A percentile compares a stretch with the other conserved stretches of the same genome.
phyloP scores from a whole-genome alignment of 2,888 invertebrate species.

The Elegia similella region DNA sequence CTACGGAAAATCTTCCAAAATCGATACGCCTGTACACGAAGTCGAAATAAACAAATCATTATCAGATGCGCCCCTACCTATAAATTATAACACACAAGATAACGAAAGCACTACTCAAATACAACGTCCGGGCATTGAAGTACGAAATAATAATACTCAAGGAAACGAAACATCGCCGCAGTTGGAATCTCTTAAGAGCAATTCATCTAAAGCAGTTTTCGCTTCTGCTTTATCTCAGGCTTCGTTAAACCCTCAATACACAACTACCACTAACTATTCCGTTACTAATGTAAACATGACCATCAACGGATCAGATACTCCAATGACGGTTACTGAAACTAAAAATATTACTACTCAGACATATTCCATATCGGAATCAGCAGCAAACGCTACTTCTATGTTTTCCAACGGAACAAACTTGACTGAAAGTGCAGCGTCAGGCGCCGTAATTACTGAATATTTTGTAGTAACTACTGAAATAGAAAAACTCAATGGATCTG shows the following conservation, averaged over 20 bases:
- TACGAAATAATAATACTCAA: not conserved
- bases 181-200: not conserved
- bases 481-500: not conserved
- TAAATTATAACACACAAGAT: too few relatives aligned
- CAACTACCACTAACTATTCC: not conserved
- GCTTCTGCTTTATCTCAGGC: not conserved
- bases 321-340: not conserved
- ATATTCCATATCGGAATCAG: not conserved
- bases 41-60: too few relatives aligned
- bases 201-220: not conserved
- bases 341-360: not conserved
- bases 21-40: too few relatives aligned
- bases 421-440: not conserved
- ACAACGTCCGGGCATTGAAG: too few relatives aligned
- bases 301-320: not conserved
- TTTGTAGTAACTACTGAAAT: not conserved
- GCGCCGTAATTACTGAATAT: not conserved
- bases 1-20: too few relatives aligned
- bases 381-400: not conserved
- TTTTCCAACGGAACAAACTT: not conserved
- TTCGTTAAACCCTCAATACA: not conserved
- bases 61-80: too few relatives aligned
- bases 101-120: too few relatives aligned
- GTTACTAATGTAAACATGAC: not conserved
- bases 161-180: not conserved